Conservation (phyloP, 1,140 invertebrate genomes). For the Zaprionus camerounensis region DNA sequence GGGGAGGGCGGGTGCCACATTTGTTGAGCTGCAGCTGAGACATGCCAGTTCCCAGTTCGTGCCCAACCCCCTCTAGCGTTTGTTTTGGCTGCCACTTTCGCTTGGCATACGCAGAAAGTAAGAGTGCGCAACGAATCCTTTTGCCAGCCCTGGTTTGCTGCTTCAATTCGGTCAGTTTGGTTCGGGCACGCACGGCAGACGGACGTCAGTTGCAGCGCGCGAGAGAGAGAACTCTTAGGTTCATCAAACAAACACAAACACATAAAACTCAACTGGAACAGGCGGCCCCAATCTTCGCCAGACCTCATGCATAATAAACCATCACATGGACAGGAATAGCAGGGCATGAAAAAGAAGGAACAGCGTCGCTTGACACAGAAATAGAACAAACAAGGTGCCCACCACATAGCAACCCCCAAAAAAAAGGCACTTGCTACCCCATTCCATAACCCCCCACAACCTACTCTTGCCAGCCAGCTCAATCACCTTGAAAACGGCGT, state of each 20-base stretch:
- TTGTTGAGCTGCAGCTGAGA: slow-evolving; percentile 60
- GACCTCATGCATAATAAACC: slow-evolving; percentile 25
- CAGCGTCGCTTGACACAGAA: slow-evolving; percentile 19
- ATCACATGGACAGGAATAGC: background rate
- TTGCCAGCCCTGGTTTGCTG: slow-evolving; percentile 58
- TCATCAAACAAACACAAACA: background rate
- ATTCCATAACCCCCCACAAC: background rate
- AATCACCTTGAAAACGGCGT: slow-evolving; percentile 67
- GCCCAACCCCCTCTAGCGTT: slow-evolving; percentile 42
- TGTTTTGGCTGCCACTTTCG: slow-evolving; percentile 64
- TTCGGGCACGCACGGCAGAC: slow-evolving; percentile 40
- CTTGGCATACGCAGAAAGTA: slow-evolving; percentile 42
- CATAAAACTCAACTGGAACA: background rate
- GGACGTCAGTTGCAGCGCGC: slow-evolving; percentile 42
- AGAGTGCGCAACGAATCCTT: slow-evolving; percentile 59
- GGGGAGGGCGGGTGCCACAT: slow-evolving; percentile 35
- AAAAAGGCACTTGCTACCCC: background rate
- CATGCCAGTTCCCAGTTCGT: background rate
- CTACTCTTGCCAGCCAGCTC: background rate
- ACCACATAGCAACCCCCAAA: slow-evolving; percentile 19
- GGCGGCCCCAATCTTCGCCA: background rate
- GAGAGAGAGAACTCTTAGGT: background rate
- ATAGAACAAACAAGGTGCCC: slow-evolving; percentile 33
- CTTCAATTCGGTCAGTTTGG: slow-evolving; percentile 27
- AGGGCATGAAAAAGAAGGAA: background rate